phyloP scores from a whole-genome alignment of 2,888 invertebrate genomes.

The Pristionchus fissidentatus region DNA sequence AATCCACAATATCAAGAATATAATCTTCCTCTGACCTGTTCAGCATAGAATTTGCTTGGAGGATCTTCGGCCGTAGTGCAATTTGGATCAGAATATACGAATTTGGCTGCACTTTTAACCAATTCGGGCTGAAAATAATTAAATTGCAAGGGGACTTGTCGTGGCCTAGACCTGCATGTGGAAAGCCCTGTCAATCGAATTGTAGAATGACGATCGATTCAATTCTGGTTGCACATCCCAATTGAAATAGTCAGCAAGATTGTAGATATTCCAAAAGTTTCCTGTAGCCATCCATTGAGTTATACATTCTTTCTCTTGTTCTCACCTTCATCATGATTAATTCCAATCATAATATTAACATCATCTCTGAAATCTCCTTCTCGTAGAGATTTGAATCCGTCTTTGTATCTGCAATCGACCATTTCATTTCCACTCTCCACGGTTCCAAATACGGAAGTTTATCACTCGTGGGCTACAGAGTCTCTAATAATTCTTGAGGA shows the following conservation, averaged over 20 bases:
- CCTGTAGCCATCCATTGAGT: conserved; percentile 50
- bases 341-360: conserved; percentile 91
- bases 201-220: conserved; percentile 65
- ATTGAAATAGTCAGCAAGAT: conserved; percentile 71
- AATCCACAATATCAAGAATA: conserved; percentile 56
- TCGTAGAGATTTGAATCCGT: conserved; percentile 72
- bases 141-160: neutral
- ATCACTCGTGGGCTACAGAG: too few species aligned
- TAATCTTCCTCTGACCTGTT: conserved; percentile 60
- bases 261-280: conserved; percentile 75
- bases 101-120: conserved; percentile 69
- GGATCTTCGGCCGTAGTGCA: conserved; percentile 54
- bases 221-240: conserved; percentile 66
- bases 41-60: conserved; percentile 65
- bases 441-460: too few species aligned
- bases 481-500: too few species aligned
- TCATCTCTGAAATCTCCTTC: conserved; percentile 89
- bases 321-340: conserved; percentile 93
- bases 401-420: conserved; percentile 64
- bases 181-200: conserved; percentile 55
- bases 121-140: conserved; percentile 61
- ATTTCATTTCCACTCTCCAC: conserved; percentile 59
- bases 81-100: conserved; percentile 68
- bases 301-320: neutral
- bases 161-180: conserved; percentile 45